These are phyloP conservation scores for Ciona savignyi DNA, from an alignment of 23 tunicate species.

Conservation along the genomic window DNA sequence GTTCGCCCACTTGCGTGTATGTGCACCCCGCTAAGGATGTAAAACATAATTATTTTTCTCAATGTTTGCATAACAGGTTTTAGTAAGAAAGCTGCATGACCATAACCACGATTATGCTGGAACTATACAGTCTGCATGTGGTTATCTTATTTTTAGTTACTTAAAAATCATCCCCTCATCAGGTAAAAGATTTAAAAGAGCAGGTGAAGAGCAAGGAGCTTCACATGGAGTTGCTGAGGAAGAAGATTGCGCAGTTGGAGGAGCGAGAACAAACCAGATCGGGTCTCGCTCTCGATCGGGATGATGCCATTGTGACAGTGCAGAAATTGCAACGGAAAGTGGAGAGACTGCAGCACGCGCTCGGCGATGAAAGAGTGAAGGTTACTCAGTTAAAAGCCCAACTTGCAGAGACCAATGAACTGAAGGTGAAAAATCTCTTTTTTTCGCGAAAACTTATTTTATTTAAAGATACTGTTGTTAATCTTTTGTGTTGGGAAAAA, in stretches of 20 bases:
- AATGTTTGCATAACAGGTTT: too few species aligned
- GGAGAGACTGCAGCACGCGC: slow-evolving; percentile 73
- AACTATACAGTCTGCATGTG: too few species aligned
- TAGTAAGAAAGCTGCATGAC: too few species aligned
- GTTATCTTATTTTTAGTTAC: too few species aligned
- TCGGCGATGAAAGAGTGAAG: slow-evolving; percentile 80
- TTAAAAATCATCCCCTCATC: too few species aligned
- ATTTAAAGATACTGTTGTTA: too few species aligned
- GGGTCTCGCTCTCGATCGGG: slow-evolving; percentile 82
- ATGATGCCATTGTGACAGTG: slow-evolving; percentile 73
- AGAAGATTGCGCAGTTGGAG: slow-evolving; percentile 76
- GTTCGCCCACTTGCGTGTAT: too few species aligned
- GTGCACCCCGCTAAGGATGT: too few species aligned
- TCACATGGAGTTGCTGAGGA: slow-evolving; percentile 76
- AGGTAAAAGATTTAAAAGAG: slow-evolving; percentile 73
- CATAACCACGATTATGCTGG: too few species aligned
- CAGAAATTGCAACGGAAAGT: slow-evolving; percentile 81
- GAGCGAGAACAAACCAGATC: slow-evolving; percentile 65
- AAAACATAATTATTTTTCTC: too few species aligned
- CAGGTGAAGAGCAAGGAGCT: slow-evolving; percentile 88
- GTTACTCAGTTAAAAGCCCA: slow-evolving; percentile 78
- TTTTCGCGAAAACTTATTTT: too few species aligned
- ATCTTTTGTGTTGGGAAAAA: too few species aligned
- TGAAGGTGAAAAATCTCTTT: slow-evolving; percentile 33
- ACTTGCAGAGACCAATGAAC: slow-evolving; percentile 82